Percentiles rank a stretch among this genome's conserved stretches.
phyloP scores from a whole-genome alignment of 2,113 vertebrate species.

The Salvelinus fontinalis region DNA sequence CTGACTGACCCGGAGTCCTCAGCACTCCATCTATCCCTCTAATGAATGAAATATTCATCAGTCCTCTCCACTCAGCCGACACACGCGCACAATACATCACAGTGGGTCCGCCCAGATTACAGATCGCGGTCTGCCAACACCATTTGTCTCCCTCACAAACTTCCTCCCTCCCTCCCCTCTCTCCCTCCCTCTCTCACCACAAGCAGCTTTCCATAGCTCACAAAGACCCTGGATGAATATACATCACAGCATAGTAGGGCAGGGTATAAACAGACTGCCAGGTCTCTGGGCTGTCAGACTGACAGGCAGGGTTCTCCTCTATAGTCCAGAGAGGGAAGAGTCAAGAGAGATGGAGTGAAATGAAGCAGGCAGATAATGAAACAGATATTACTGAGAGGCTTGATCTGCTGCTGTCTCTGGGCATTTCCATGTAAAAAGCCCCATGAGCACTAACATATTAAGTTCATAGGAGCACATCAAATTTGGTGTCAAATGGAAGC shows the following conservation, averaged over 20 bases:
- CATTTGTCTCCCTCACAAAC: conserved; percentile 66
- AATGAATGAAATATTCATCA: conserved; percentile 52
- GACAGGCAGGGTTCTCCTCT: conserved; percentile 7
- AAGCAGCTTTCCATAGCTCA: conserved; percentile 51
- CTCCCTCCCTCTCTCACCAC: conserved; percentile 30
- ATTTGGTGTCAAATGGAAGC: background rate
- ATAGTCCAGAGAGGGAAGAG: conserved; percentile 18
- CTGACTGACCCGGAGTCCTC: conserved; percentile 23
- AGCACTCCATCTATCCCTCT: conserved; percentile 32
- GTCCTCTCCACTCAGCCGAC: conserved; percentile 9
- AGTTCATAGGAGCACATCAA: no score
- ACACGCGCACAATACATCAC: conserved; percentile 51
- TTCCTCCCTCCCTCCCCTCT: conserved; percentile 53
- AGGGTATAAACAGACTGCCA: conserved; percentile 60
- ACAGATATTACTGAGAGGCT: conserved; percentile 35
- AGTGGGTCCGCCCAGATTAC: conserved; percentile 34
- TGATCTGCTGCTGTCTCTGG: conserved; percentile 25
- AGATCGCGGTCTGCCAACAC: conserved; percentile 61
- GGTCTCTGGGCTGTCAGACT: conserved; percentile 37
- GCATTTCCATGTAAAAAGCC: background rate
- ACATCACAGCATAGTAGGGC: conserved; percentile 39
- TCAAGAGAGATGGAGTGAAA: conserved; percentile 30
- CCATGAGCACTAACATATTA: background rate
- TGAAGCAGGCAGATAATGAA: conserved; percentile 44
- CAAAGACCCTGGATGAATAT: conserved; percentile 74